Evolutionary conservation across 1,140 invertebrate genomes (phyloP), one percentile per base, ranked within the genome.

Genomic region (Chrysomallon squamiferum): DNA sequence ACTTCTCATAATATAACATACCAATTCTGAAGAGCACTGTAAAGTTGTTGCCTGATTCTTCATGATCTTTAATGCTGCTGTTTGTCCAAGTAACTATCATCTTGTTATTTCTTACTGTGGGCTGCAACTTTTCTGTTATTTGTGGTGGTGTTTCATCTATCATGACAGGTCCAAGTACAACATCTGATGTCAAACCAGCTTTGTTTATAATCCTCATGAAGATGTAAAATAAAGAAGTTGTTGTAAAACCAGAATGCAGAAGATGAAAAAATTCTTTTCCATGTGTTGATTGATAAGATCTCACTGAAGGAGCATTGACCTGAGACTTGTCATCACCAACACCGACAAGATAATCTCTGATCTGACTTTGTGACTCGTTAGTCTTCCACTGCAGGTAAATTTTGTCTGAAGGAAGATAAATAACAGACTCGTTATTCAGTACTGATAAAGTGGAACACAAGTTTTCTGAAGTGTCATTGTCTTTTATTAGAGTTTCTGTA

Each of bases 71-170:
- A 56, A 77, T 71, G 2, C 59, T 60, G 11, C 60, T 43, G 22
- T 59, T 59, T 1, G 27, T 59, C 75, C 75, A 77, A 7, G 43
- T 38, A 5, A 71, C 41, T 7, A 59, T 20, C 1, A 77, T 27
- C 20, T 35, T n/a, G n/a, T 62, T 57, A 3, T 45, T 52, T 2
- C 56, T 27, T 22, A 71, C n/a, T 5, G 9, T 47, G 0, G 67
- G 56, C 29, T 27, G 32, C 27, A 72, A 20, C 7, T 20, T 52
- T 29, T n/a, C 30, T 20, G 57, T 62, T 18, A 60, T 57, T 4
- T 56, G 27, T 6, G 75, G 75, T 0, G 72, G 66, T 4, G 75
- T 74, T 45, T 74, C 68, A 47, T 77, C 75, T 13, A 74, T 72
- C 18, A 74, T 29, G 18, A 77, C 25, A 15, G 75, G 75, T 7